Base-by-base conservation (phyloP, 2,888 invertebrate genomes). In the Sycophila texana region DNA sequence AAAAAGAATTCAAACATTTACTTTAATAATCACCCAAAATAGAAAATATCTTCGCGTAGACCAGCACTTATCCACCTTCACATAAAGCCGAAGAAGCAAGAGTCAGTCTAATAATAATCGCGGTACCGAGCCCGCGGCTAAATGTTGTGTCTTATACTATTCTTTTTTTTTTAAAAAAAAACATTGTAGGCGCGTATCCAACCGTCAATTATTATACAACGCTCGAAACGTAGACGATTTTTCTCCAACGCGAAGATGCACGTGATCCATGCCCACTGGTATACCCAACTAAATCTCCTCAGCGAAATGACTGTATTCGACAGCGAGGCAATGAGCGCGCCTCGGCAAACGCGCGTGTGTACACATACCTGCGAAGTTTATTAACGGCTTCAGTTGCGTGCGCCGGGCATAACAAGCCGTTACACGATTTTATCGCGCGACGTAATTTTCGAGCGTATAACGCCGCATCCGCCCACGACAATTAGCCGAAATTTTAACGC, bases 351-450 rank as follows among this genome's bases (percentile, higher is more conserved):
- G 20, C 66, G 14, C n/a, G 18, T 47, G n/a, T 30, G 55, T 22
- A 39, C 58, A 12, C 51, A 26, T 7, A 1, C 57, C n/a, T 58
- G 2, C 16, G 26, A 20, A 14, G 20, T 61, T 68, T 75, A 75
- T 75, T 39, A 16, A 60, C 60, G 30, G 68, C 16, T 66, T 53
- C 22, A 39, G 57, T 58, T 66, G 20, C 58, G 4, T 1, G 49
- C 47, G 30, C n/a, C 4, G 18, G 13, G 14, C 14, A 60, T 77
- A 72, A 77, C 72, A 72, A 72, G 51, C 66, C 39, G 22, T 60
- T 66, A 49, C n/a, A 58, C 49, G 71, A 74, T 71, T 68, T 68
- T 72, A 63, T 68, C 60, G 20, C 26, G 26, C 22, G 22, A 22
- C 26, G 16, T 26, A 60, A 60, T 60, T 22, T 60, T 26, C 22